These are phyloP conservation scores for Corella eumyota DNA, from an alignment of 23 tunicate species.

Conservation along the genomic window DNA sequence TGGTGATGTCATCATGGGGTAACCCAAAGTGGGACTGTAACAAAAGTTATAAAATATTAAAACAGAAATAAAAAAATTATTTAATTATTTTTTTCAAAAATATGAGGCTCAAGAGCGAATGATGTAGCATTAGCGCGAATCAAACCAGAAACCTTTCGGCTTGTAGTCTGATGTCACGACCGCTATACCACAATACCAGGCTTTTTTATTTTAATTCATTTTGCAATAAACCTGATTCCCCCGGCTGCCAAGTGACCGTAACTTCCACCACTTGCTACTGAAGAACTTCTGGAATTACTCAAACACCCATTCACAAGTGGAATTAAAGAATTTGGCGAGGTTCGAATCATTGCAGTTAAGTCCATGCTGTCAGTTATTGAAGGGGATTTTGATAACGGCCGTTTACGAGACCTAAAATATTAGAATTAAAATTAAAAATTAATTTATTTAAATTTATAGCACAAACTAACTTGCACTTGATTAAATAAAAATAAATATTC, in stretches of 20 bases:
- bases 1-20: conserved; percentile 54
- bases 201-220: too few relatives aligned
- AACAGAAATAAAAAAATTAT: too few relatives aligned
- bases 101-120: too few relatives aligned
- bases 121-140: too few relatives aligned
- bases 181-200: too few relatives aligned
- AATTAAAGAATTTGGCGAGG: conserved; percentile 75
- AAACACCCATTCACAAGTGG: conserved; percentile 58
- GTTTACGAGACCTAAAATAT: conserved; percentile 71
- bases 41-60: too few relatives aligned
- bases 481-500: too few relatives aligned
- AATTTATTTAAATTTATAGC: not conserved
- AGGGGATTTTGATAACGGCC: conserved; percentile 84
- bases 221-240: conserved; percentile 63
- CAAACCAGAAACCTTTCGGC: too few relatives aligned
- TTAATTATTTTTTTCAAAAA: too few relatives aligned
- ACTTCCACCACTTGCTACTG: conserved; percentile 82
- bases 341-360: conserved; percentile 64
- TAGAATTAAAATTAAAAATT: conserved; percentile 22
- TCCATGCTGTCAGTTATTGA: conserved; percentile 69
- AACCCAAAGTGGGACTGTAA: conserved; percentile 48
- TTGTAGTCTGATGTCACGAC: too few relatives aligned
- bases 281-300: conserved; percentile 60
- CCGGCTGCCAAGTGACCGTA: conserved; percentile 75
- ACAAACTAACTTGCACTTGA: not conserved